These are phyloP conservation scores for Melieria crassipennis DNA, from an alignment of 2,888 invertebrate species.

Conservation along the genomic window DNA sequence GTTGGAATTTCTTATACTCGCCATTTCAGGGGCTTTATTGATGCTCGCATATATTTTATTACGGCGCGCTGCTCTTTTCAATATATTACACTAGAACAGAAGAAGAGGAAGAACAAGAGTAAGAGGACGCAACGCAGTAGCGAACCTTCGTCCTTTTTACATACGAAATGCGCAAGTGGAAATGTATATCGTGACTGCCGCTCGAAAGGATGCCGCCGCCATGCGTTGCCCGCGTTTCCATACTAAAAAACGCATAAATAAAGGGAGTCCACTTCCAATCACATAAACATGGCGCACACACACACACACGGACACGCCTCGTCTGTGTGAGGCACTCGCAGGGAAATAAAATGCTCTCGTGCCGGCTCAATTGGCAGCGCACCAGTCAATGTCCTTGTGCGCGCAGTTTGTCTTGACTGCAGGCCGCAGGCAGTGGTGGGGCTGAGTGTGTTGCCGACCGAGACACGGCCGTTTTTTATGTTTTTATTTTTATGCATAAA, in stretches of 20 bases:
- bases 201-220: slow-evolving; percentile 9
- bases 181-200: background rate
- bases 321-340: slow-evolving; percentile 48
- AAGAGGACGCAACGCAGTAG: too few species aligned
- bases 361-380: slow-evolving; percentile 40
- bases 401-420: too few species aligned
- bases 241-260: slow-evolving; percentile 60
- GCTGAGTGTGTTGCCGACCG: background rate
- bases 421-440: background rate
- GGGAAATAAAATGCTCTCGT: slow-evolving; percentile 49
- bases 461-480: slow-evolving; percentile 31
- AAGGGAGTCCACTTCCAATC: background rate
- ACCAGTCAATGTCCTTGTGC: slow-evolving; percentile 38
- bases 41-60: slow-evolving; percentile 55
- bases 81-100: slow-evolving; percentile 47
- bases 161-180: slow-evolving; percentile 42
- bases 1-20: slow-evolving; percentile 41
- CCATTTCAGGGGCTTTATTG: slow-evolving; percentile 54
- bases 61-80: slow-evolving; percentile 58
- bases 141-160: slow-evolving; percentile 50
- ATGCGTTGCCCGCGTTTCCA: slow-evolving; percentile 48
- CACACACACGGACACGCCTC: slow-evolving; percentile 42
- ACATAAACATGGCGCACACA: too few species aligned
- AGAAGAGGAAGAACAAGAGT: slow-evolving; percentile 10
- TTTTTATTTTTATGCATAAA: slow-evolving; percentile 57